Evolutionary conservation across 1,140 invertebrate species (phyloP).

Genomic region (Aphaenogaster rudis): DNA sequence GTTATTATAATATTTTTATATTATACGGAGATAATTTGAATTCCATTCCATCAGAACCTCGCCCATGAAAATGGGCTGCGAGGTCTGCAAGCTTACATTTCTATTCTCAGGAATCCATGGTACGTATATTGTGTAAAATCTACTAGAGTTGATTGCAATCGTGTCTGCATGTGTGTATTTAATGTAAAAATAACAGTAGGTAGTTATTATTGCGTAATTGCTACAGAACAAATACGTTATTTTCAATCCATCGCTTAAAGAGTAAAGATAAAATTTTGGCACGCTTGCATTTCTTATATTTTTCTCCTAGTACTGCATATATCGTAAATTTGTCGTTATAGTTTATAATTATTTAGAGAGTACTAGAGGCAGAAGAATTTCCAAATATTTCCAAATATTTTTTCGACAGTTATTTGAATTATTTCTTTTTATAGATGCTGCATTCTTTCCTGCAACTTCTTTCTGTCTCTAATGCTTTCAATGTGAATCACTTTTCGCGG

Average conservation of each 20-base stretch:
- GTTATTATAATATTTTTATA: slow-evolving; percentile 23
- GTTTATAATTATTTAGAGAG: background rate
- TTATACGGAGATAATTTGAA: background rate
- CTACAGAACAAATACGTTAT: background rate
- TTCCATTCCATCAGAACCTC: background rate
- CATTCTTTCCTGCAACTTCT: background rate
- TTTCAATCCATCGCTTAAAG: background rate
- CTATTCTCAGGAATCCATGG: slow-evolving; percentile 22
- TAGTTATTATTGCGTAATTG: slow-evolving; percentile 46
- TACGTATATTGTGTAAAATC: slow-evolving; percentile 30
- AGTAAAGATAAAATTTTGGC: slow-evolving; percentile 16
- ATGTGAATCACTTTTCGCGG: background rate
- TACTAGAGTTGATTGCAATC: slow-evolving; percentile 36
- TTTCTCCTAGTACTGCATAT: background rate
- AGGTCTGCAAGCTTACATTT: slow-evolving; percentile 20
- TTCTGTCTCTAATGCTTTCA: background rate
- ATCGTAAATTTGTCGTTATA: background rate
- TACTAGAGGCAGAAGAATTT: background rate
- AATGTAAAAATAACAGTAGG: slow-evolving; percentile 38
- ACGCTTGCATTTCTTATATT: slow-evolving; percentile 33
- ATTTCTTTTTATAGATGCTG: background rate
- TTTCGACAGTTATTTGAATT: background rate
- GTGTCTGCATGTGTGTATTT: slow-evolving; percentile 53
- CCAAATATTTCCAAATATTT: background rate
- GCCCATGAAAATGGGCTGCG: slow-evolving; percentile 6